These are phyloP conservation scores for Cistogaster globosa DNA, from an alignment of 2,888 invertebrate genomes.

Conservation along the genomic window DNA sequence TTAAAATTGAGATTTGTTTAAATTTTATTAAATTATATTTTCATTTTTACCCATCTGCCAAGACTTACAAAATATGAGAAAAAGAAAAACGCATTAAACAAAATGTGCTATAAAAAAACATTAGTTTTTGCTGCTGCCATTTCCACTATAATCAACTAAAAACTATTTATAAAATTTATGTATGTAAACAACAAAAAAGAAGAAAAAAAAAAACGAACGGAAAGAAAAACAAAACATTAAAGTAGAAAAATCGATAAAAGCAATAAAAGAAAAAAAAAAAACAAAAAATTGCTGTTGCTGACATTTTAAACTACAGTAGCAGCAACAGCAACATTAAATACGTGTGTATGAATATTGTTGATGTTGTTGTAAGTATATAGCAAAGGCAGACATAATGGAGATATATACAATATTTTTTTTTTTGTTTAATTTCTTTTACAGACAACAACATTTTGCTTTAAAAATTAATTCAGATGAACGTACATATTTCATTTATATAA, in stretches of 20 bases:
- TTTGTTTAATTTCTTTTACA: slow-evolving; percentile 33
- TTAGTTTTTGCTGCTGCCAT: background rate
- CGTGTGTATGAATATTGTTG: background rate
- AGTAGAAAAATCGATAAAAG: slow-evolving; percentile 59
- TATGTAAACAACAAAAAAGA: slow-evolving; percentile 14
- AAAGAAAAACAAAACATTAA: slow-evolving; percentile 25
- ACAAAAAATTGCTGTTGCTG: slow-evolving; percentile 63
- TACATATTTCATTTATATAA: background rate
- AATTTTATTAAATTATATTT: background rate
- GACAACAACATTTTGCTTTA: slow-evolving; percentile 53
- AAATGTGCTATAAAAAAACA: background rate
- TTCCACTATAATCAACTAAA: slow-evolving; percentile 36
- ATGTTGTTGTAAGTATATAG: slow-evolving; percentile 6
- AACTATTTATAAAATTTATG: slow-evolving; percentile 26
- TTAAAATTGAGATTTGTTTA: no score
- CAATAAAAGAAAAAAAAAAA: slow-evolving; percentile 58
- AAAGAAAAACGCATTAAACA: background rate
- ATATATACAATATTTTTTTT: slow-evolving; percentile 27
- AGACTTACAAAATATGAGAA: background rate
- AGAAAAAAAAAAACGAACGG: background rate
- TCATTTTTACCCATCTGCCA: background rate
- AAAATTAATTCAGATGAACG: slow-evolving; percentile 10
- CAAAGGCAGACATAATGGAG: slow-evolving; percentile 67
- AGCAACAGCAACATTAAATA: slow-evolving; percentile 16
- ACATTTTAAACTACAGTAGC: slow-evolving; percentile 49